Base-by-base conservation (phyloP, 1,140 invertebrate species). In the Drosophila rufa region DNA sequence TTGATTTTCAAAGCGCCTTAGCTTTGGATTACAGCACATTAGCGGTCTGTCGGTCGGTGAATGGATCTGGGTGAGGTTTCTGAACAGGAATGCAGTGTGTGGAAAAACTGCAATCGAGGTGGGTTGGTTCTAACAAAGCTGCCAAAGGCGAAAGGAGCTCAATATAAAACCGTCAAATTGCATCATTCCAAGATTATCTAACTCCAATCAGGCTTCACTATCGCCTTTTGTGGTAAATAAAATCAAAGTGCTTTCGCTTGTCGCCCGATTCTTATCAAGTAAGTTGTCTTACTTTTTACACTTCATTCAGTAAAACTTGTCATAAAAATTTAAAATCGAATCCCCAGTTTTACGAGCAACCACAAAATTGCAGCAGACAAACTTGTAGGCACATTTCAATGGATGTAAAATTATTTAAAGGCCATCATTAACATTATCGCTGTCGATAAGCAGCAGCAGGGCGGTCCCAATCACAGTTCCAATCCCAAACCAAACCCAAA, bases 341-440 rank as follows among this genome's bases (percentile, higher is more conserved):
- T 83, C 87, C 50, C 56, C 27, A 30, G 69, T 86, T 87, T 87
- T 75, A 80, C 59, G 66, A 50, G 17, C 43, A 55, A 62, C 77
- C 79, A 78, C 75, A 79, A 45, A 75, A 82, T 74, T 87, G 83
- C 79, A 83, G 81, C 62, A 55, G 67, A 58, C 66, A 51, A 66
- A 74, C 77, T 78, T 75, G 79, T 71, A 75, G 58, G 68, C 62
- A 68, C 81, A 70, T 74, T 78, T 64, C 33, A 66, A 69, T 61
- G 73, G 48, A 75, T 64, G 69, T 87, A 75, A 87, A 87, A 84
- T 56, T 45, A 51, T 89, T 85, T 87, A 71, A 81, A 75, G 68
- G 80, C 77, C 77, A 71, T 90, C 80, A 87, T 87, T 87, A 87
- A 89, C 84, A 84, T 89, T 87, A 87, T 89, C 84, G 71, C 48